Conservation (phyloP, 2,113 vertebrate species). For the Phocoena sinus region DNA sequence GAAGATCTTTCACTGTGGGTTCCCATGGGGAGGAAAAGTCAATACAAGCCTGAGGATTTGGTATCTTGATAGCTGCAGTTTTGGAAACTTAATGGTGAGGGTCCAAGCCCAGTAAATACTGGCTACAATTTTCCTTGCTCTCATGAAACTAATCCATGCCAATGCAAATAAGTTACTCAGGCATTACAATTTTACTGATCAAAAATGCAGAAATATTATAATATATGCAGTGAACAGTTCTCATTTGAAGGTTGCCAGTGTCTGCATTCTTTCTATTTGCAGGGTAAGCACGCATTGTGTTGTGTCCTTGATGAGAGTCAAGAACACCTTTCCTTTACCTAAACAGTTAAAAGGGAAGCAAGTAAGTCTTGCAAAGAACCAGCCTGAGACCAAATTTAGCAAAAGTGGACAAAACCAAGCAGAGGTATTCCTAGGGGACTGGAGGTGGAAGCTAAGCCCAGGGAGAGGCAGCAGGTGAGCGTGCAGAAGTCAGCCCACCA, state of each 20-base stretch:
- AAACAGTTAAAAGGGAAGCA: not conserved
- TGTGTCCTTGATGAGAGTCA: not conserved
- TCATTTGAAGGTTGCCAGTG: not conserved
- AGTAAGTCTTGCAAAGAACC: not conserved
- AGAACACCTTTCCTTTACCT: not conserved
- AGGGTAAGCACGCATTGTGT: not conserved
- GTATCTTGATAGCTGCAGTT: not conserved
- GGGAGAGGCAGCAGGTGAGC: rapidly evolving
- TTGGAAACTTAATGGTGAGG: not conserved
- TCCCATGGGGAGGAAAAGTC: not conserved
- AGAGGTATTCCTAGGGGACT: not conserved
- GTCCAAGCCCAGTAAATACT: not conserved
- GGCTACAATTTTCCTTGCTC: not conserved
- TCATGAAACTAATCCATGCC: not conserved
- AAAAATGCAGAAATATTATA: not conserved
- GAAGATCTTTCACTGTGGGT: not conserved
- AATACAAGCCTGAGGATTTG: not conserved
- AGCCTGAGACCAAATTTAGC: not conserved
- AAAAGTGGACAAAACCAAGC: not conserved
- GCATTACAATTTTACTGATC: not conserved
- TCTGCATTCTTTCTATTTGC: not conserved
- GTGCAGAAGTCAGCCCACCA: no score
- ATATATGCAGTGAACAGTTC: not conserved
- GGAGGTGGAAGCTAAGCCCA: rapidly evolving
- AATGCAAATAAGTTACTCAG: not conserved